Evolutionary conservation across 2,113 vertebrate species (phyloP).

Genomic region (Apteryx owenii): DNA sequence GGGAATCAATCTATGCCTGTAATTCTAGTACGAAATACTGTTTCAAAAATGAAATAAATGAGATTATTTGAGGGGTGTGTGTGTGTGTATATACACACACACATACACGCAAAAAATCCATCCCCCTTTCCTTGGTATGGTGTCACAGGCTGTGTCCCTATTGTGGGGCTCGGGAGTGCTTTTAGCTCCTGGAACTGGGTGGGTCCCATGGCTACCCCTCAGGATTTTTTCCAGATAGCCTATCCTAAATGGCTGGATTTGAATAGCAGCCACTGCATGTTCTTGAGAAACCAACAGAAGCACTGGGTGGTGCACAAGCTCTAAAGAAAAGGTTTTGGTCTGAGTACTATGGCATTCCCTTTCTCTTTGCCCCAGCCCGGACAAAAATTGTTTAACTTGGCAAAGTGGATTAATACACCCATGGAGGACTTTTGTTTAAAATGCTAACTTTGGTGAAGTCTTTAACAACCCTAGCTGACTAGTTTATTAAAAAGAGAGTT

Average conservation of each 20-base stretch:
- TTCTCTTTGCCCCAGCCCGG: not conserved
- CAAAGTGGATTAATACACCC: constrained; percentile 13
- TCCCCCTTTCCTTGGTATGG: not conserved
- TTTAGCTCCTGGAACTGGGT: not conserved
- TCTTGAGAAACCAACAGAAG: constrained; percentile 45
- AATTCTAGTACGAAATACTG: not conserved
- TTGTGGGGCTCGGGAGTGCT: rapidly evolving
- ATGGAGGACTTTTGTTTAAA: constrained; percentile 1
- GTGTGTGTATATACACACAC: not conserved
- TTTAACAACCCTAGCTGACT: not conserved
- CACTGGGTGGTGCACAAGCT: constrained; percentile 12
- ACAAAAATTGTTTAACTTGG: constrained; percentile 40
- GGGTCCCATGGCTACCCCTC: not conserved
- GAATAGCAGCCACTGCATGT: constrained; percentile 7
- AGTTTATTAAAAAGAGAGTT: not conserved
- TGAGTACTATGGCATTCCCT: constrained; percentile 17
- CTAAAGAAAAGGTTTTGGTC: not conserved
- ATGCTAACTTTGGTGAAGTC: constrained; percentile 13
- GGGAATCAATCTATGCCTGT: not conserved
- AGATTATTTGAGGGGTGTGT: not conserved
- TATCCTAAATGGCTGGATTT: constrained; percentile 19
- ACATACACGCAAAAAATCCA: not conserved
- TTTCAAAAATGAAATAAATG: not conserved
- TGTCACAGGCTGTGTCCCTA: not conserved
- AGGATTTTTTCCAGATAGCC: not conserved